A percentile compares a stretch with the other conserved stretches of the same genome.
Evolutionary conservation across 64 coral and sea anemone genomes (phyloP).

Genomic region (Dendrophyllia cribrosa): DNA sequence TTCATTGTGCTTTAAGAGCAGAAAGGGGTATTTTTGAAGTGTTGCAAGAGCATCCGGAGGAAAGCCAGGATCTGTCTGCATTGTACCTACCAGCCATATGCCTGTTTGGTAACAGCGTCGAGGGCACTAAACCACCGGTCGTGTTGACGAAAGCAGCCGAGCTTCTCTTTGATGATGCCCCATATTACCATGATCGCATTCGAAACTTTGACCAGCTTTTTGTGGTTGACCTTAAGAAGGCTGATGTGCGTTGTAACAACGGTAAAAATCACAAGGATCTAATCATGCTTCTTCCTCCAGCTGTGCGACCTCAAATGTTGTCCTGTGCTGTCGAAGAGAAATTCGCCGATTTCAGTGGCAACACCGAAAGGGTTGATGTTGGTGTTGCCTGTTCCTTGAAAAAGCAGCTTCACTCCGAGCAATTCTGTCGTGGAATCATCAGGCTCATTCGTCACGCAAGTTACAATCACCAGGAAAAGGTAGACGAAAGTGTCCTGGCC

Average conservation of each 20-base stretch:
- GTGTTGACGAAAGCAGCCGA: conserved; percentile 16
- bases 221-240: conserved; percentile 28
- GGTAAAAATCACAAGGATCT: conserved; percentile 12
- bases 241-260: conserved; percentile 9
- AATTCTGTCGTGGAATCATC: conserved; percentile 70
- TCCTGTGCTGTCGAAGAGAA: conserved; percentile 19
- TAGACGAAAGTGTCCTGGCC: neutral
- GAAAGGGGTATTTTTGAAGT: conserved; percentile 46
- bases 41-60: neutral
- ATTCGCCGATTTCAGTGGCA: neutral
- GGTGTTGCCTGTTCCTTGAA: neutral
- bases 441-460: conserved; percentile 73
- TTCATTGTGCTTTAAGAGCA: neutral
- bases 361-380: neutral
- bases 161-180: conserved; percentile 60
- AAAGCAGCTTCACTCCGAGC: conserved; percentile 15
- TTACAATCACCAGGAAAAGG: neutral
- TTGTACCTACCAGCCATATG: conserved; percentile 53
- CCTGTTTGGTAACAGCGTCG: neutral
- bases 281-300: conserved; percentile 30
- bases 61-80: neutral
- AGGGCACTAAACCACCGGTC: neutral
- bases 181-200: conserved; percentile 24
- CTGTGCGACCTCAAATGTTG: conserved; percentile 37
- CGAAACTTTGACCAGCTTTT: neutral